Conservation (phyloP, 2,113 vertebrate species). For the Siniperca chuatsi region DNA sequence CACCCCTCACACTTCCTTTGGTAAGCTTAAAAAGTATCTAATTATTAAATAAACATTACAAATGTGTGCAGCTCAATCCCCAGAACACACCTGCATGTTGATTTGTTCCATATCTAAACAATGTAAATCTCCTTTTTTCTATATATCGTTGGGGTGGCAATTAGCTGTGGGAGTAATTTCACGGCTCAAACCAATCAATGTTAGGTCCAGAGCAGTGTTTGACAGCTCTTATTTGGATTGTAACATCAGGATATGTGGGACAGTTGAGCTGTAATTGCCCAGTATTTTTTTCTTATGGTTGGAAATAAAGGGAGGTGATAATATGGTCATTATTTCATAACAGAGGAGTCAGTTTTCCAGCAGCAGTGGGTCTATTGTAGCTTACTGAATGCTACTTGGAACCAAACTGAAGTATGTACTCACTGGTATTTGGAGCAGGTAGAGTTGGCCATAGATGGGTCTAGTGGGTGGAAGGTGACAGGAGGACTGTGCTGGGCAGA, state of each 20-base stretch:
- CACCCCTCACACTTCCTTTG: neutral
- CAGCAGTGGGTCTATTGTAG: neutral
- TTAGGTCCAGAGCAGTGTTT: neutral
- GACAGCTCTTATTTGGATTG: neutral
- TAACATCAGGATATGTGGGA: neutral
- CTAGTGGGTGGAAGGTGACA: conserved; percentile 88
- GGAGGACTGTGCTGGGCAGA: conserved; percentile 93
- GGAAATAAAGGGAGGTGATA: neutral
- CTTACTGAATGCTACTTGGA: neutral
- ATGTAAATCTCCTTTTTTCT: neutral
- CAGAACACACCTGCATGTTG: neutral
- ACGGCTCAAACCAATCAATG: conserved; percentile 3
- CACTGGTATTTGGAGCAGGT: conserved; percentile 94
- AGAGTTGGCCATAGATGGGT: conserved; percentile 88
- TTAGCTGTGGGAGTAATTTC: neutral
- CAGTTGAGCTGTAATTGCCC: neutral
- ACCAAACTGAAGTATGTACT: conserved; percentile 62
- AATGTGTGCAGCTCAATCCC: neutral
- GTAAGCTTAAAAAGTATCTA: neutral
- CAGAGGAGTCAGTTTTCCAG: neutral
- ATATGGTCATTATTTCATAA: neutral
- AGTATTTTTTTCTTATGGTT: neutral
- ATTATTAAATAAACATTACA: neutral
- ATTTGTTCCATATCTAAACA: neutral
- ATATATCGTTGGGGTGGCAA: no score